Base-by-base conservation (phyloP, 2,797 vertebrate genomes). In the Chrosomus eos region DNA sequence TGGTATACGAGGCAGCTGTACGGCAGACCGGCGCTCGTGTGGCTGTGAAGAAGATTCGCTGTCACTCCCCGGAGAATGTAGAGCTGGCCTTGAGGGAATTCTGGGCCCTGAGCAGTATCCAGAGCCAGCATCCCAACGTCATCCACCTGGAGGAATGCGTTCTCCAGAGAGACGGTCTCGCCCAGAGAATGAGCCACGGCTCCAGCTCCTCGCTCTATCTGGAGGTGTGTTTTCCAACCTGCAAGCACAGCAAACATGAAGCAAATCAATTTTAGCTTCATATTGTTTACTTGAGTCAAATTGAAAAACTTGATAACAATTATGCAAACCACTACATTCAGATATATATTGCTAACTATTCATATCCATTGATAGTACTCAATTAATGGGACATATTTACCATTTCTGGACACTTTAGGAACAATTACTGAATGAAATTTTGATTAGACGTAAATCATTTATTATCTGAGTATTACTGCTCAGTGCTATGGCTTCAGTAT, bases 21-120 rank as follows among this genome's bases (percentile, higher is more conserved):
- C 97, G 95, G 91, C 96, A 96, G 88, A 97, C 96, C 0, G 95
- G 97, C 33, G 96, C 95, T 58, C 96, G 96, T 19, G 96, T 99
- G 75, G 98, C 98, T 0, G 97, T 99, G 87, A 99, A 99, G 94
- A 99, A 98, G 94, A 99, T 99, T 88, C 97, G 97, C 92, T 99
- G 98, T 93, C 97, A 98, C 86, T 97, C 97, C 31, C 98, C 98
- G 5, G 98, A 99, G 94, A 99, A 98, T 66, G 97, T 99, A 89
- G 98, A 99, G 91, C 95, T 99, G 90, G 98, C 98, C 18, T 94
- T 99, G 76, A 95, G 97, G 1, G 98, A 99, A 92, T 99, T 99
- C 94, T 99, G 98, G 98, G 98, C 98, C 70, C 96, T 99, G 80
- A 99, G 98, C 95, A 99, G 98, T 93, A 98, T 99, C 94, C 97